These are phyloP conservation scores for Holacanthella duospinosa DNA, from an alignment of 2,888 invertebrate genomes.

Conservation along the genomic window DNA sequence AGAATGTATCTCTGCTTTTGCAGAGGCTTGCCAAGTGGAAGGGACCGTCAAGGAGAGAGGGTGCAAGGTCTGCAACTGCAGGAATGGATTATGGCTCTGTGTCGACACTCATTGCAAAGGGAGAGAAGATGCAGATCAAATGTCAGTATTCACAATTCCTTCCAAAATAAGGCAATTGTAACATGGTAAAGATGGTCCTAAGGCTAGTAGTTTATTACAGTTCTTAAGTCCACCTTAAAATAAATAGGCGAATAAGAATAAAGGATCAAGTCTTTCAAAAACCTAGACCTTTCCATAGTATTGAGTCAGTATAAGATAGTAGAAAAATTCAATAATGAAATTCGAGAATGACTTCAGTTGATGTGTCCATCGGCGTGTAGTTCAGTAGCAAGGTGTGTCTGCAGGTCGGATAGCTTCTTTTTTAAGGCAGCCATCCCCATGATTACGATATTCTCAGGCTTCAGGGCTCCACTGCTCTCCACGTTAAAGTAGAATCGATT, in stretches of 20 bases:
- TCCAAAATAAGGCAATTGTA: neutral
- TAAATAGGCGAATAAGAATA: too few species aligned
- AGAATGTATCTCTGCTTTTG: neutral
- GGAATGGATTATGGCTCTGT: conserved; percentile 31
- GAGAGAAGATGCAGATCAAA: neutral
- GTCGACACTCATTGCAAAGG: conserved; percentile 29
- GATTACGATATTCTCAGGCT: conserved; percentile 91
- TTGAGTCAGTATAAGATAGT: neutral
- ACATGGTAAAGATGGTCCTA: neutral
- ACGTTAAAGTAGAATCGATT: conserved; percentile 96
- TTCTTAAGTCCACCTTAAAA: too few species aligned
- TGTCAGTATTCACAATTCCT: neutral
- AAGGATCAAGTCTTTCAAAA: too few species aligned
- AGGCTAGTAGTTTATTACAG: neutral
- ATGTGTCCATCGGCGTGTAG: neutral
- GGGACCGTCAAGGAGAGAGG: conserved; percentile 34
- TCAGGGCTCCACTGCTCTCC: conserved; percentile 85
- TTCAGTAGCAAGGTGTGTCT: conserved; percentile 54
- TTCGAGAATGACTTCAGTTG: neutral
- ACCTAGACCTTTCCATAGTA: neutral
- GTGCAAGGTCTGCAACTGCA: conserved; percentile 34
- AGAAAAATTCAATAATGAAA: neutral
- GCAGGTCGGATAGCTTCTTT: conserved; percentile 88
- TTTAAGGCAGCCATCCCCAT: conserved; percentile 88
- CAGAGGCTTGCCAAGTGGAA: conserved; percentile 32